Evolutionary conservation across 2,113 vertebrate species (phyloP).

Genomic region (Ameiurus melas): DNA sequence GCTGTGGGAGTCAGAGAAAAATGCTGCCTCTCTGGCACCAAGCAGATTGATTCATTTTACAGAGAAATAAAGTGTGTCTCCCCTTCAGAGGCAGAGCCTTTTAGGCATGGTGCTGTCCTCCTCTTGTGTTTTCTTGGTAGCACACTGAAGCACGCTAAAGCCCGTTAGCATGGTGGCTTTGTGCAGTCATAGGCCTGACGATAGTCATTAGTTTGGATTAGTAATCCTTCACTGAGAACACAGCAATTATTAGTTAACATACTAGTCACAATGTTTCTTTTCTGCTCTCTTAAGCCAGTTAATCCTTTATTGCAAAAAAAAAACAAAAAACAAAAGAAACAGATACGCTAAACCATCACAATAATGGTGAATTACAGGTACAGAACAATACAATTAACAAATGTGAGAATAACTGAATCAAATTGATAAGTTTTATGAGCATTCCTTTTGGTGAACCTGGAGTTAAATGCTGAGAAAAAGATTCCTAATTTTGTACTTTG

Average conservation of each 20-base stretch:
- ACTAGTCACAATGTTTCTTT: slow-evolving; percentile 58
- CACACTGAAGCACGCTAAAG: slow-evolving; percentile 51
- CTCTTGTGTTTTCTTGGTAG: slow-evolving; percentile 41
- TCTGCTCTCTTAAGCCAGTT: slow-evolving; percentile 52
- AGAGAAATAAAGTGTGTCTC: slow-evolving; percentile 40
- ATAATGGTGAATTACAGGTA: slow-evolving; percentile 24
- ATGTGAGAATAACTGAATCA: slow-evolving; percentile 23
- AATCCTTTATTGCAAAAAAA: slow-evolving; percentile 35
- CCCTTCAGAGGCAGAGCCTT: slow-evolving; percentile 50
- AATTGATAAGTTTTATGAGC: not conserved
- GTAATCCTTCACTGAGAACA: slow-evolving; percentile 53
- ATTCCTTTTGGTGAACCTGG: not conserved
- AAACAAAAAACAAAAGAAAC: no score
- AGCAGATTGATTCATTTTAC: slow-evolving; percentile 24
- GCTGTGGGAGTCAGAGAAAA: slow-evolving; percentile 9
- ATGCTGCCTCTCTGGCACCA: slow-evolving; percentile 40
- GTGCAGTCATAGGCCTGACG: slow-evolving; percentile 47
- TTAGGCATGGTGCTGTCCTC: slow-evolving; percentile 51
- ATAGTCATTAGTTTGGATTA: slow-evolving; percentile 53
- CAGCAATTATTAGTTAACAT: slow-evolving; percentile 54
- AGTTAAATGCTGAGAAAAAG: not conserved
- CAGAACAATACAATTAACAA: slow-evolving; percentile 30
- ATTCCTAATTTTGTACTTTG: not conserved
- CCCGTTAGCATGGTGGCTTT: slow-evolving; percentile 54
- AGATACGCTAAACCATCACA: slow-evolving; percentile 34